phyloP scores from a whole-genome alignment of 2,113 vertebrate genomes.

The Meles meles region DNA sequence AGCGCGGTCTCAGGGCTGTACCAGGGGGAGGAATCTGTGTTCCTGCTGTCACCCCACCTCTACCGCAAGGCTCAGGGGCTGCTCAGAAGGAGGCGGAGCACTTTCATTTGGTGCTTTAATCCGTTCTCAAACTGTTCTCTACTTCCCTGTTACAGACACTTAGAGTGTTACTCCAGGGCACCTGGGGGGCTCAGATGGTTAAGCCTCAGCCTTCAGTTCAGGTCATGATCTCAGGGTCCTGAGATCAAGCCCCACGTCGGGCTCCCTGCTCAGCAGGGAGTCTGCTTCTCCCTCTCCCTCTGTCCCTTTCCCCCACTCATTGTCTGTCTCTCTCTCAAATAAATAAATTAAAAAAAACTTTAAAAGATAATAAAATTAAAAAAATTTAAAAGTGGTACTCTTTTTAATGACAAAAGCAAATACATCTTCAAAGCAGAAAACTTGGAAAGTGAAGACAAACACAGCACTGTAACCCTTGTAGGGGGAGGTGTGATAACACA shows the following conservation, averaged over 20 bases:
- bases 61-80: background rate
- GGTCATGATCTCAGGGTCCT: background rate
- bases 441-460: background rate
- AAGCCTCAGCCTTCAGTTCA: background rate
- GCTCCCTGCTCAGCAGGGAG: background rate
- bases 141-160: background rate
- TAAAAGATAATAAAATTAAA: background rate
- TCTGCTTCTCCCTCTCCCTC: background rate
- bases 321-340: background rate
- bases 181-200: background rate
- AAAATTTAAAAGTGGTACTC: background rate
- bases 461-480: background rate
- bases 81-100: background rate
- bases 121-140: background rate
- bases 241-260: no score
- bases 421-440: background rate
- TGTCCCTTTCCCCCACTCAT: background rate
- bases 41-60: rapidly evolving
- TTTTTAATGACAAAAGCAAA: background rate
- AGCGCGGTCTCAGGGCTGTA: background rate
- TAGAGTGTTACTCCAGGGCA: background rate
- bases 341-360: background rate
- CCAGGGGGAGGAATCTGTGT: background rate
- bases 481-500: background rate
- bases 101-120: background rate